Percentiles rank a stretch among this genome's conserved stretches.
phyloP scores from a whole-genome alignment of 2,113 vertebrate species.

The Lontra canadensis region DNA sequence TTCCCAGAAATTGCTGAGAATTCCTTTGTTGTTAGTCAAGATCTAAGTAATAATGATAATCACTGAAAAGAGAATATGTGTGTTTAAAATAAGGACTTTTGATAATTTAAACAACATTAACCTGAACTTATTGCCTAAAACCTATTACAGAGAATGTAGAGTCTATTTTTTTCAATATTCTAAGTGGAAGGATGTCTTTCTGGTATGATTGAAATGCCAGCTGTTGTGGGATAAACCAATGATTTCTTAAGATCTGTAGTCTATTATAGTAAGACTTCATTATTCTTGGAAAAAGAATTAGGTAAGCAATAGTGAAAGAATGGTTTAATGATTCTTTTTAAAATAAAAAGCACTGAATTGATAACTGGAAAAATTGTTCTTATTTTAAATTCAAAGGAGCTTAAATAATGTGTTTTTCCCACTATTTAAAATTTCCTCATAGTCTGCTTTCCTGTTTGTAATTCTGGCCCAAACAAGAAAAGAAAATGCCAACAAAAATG shows the following conservation, averaged over 20 bases:
- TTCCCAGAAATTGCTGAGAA: background rate
- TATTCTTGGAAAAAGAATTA: slow-evolving; percentile 18
- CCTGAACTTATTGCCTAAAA: background rate
- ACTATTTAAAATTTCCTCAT: background rate
- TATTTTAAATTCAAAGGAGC: slow-evolving; percentile 48
- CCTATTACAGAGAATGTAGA: background rate
- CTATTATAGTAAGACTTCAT: background rate
- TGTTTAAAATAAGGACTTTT: background rate
- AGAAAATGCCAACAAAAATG: slow-evolving; percentile 2
- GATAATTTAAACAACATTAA: background rate
- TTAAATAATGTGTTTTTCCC: background rate
- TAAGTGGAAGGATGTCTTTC: background rate
- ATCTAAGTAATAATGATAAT: background rate
- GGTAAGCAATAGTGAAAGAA: background rate
- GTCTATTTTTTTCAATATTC: background rate
- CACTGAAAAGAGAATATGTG: background rate
- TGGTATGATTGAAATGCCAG: background rate
- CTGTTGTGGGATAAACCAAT: background rate
- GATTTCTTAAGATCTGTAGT: background rate
- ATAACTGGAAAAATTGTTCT: slow-evolving; percentile 23
- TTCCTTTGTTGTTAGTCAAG: background rate
- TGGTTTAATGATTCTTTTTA: background rate
- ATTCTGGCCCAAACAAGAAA: background rate
- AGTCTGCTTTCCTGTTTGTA: slow-evolving; percentile 3
- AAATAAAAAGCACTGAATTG: slow-evolving; percentile 11